These are phyloP conservation scores for Zosterops japonicus DNA, from an alignment of 2,113 vertebrate species.

Conservation along the genomic window DNA sequence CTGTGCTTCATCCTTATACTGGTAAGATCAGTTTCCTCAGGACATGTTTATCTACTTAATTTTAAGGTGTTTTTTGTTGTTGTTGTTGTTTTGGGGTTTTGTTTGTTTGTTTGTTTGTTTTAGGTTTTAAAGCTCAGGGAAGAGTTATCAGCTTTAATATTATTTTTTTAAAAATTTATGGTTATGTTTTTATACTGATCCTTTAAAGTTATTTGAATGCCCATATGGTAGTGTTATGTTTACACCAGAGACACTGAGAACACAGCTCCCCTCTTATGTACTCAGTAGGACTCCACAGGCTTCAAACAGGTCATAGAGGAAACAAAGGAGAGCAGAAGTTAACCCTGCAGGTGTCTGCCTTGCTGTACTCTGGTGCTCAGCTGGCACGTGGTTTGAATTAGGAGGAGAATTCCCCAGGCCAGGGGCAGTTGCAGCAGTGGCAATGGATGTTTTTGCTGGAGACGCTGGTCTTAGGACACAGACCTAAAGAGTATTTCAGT, in stretches of 20 bases:
- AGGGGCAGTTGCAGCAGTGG: neutral
- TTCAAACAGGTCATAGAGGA: neutral
- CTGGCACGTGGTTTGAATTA: neutral
- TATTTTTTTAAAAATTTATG: neutral
- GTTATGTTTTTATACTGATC: neutral
- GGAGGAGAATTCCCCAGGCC: neutral
- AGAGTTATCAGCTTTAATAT: neutral
- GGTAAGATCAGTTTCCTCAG: neutral
- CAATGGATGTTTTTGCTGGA: neutral
- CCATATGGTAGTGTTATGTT: neutral
- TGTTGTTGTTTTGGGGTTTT: no score
- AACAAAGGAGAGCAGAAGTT: neutral
- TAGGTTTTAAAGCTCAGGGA: neutral
- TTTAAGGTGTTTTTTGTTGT: neutral
- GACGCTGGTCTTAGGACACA: neutral
- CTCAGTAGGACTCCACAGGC: rapidly evolving
- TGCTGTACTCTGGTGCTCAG: neutral
- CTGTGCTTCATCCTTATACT: neutral
- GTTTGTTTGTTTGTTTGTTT: no score
- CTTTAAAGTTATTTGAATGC: neutral
- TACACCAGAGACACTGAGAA: neutral
- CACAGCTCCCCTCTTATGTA: neutral
- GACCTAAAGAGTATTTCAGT: neutral
- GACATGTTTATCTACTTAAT: neutral
- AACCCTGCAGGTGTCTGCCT: neutral